Evolutionary conservation across 2,888 invertebrate genomes (phyloP).

Genomic region (Cosmia trapezina): DNA sequence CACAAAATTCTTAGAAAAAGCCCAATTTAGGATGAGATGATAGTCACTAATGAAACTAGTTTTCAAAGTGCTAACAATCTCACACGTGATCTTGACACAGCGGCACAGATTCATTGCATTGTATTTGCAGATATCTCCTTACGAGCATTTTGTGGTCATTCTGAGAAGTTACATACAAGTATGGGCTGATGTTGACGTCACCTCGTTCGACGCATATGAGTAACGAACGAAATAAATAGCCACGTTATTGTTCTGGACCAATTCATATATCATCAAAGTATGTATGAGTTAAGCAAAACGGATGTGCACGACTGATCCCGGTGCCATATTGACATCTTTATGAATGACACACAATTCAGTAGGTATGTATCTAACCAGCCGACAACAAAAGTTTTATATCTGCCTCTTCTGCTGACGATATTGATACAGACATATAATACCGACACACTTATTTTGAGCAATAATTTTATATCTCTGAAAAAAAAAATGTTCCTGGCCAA

Average conservation of each 20-base stretch:
- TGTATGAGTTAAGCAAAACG: slow-evolving; percentile 76
- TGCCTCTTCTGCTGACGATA: slow-evolving; percentile 32
- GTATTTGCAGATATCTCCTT: slow-evolving; percentile 62
- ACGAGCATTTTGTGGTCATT: slow-evolving; percentile 69
- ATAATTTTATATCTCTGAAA: not conserved
- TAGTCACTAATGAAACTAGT: slow-evolving; percentile 13
- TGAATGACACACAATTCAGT: slow-evolving; percentile 74
- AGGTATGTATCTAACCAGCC: slow-evolving; percentile 31
- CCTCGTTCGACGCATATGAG: slow-evolving; percentile 64
- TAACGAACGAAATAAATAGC: slow-evolving; percentile 69
- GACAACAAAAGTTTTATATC: slow-evolving; percentile 36
- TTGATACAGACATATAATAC: slow-evolving; percentile 17
- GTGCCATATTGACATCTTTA: slow-evolving; percentile 84
- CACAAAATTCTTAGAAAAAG: not conserved
- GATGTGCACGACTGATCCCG: slow-evolving; percentile 84
- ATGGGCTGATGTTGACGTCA: slow-evolving; percentile 63
- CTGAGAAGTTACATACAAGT: slow-evolving; percentile 63
- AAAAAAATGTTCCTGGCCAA: not conserved
- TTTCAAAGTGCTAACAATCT: slow-evolving; percentile 13
- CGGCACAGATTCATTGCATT: slow-evolving; percentile 60
- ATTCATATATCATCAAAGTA: slow-evolving; percentile 71
- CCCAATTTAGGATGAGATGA: slow-evolving; percentile 6
- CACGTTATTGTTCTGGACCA: slow-evolving; percentile 74
- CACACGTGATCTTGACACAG: slow-evolving; percentile 50
- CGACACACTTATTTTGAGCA: slow-evolving; percentile 8